These are phyloP conservation scores for Oscheius myriophilus DNA, from an alignment of 2,888 invertebrate genomes.

Conservation along the genomic window DNA sequence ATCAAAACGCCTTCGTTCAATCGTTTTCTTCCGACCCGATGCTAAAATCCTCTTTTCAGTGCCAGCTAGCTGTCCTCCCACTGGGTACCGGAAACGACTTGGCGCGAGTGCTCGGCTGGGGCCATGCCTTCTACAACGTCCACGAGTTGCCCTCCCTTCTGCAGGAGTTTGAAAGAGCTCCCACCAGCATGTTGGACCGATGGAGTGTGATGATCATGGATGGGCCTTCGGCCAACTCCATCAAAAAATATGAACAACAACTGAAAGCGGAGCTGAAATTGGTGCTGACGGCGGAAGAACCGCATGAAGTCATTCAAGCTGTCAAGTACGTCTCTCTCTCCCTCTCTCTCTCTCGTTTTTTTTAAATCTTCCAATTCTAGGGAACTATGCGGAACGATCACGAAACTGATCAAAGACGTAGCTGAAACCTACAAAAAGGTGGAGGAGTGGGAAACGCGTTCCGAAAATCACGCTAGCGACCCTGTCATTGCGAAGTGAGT, in stretches of 20 bases:
- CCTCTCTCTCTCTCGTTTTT: not conserved
- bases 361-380: conserved; percentile 17
- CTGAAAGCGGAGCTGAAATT: conserved; percentile 41
- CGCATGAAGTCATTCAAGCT: conserved; percentile 43
- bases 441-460: conserved; percentile 35
- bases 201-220: conserved; percentile 94
- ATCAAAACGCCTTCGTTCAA: too few relatives aligned
- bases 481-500: conserved; percentile 40
- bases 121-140: conserved; percentile 93
- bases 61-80: conserved; percentile 92
- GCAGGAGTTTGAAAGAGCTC: conserved; percentile 93
- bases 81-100: conserved; percentile 95
- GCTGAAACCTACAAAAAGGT: conserved; percentile 58
- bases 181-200: conserved; percentile 94
- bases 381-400: conserved; percentile 82
- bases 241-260: conserved; percentile 69
- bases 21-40: not conserved
- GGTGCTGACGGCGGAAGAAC: conserved; percentile 50
- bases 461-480: conserved; percentile 27
- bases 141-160: conserved; percentile 90
- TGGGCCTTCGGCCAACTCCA: conserved; percentile 62
- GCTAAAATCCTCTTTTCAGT: conserved; percentile 75
- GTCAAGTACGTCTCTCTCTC: conserved; percentile 40
- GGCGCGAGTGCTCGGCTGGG: conserved; percentile 94
- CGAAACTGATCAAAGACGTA: conserved; percentile 79